Percentiles rank a stretch among this genome's conserved stretches.
These are phyloP conservation scores for Leptopilina clavipes DNA, from an alignment of 1,140 invertebrate genomes.

Conservation along the genomic window DNA sequence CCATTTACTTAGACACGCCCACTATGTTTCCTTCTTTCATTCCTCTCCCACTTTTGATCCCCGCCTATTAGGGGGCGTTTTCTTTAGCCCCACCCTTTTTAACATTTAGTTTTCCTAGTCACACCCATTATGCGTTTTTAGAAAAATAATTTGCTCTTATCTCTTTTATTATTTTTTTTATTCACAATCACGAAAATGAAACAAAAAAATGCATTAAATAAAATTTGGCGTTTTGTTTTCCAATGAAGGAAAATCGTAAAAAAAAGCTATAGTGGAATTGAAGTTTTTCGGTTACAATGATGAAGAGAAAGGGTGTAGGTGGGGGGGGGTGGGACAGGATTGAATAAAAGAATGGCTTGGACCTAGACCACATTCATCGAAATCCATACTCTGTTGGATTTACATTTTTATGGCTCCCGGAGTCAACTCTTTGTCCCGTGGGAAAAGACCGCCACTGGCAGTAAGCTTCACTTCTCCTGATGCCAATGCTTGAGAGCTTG, in stretches of 20 bases:
- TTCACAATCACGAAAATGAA: too few relatives aligned
- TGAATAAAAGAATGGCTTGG: constrained; percentile 1
- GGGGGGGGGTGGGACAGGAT: not conserved
- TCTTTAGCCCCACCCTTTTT: too few relatives aligned
- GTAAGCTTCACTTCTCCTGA: not conserved
- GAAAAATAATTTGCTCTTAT: too few relatives aligned
- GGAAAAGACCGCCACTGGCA: constrained; percentile 15
- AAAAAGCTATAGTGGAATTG: constrained; percentile 22
- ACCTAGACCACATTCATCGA: constrained; percentile 5
- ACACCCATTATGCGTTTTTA: too few relatives aligned
- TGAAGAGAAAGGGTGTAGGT: too few relatives aligned
- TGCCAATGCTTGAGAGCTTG: not conserved
- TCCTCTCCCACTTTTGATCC: too few relatives aligned
- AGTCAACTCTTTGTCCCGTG: constrained; percentile 36
- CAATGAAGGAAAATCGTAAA: not conserved
- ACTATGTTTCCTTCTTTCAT: too few relatives aligned
- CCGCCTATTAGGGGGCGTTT: too few relatives aligned
- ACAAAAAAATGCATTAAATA: too few relatives aligned
- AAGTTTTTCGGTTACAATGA: constrained; percentile 1
- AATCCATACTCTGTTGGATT: constrained; percentile 37
- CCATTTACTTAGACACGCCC: too few relatives aligned
- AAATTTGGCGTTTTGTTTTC: not conserved
- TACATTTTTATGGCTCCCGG: constrained; percentile 47
- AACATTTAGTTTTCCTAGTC: too few relatives aligned
- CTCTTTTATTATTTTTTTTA: not conserved